Percentiles rank a stretch among this genome's conserved stretches.
Conservation (phyloP, 2,797 vertebrate species). For the Thunnus albacares region DNA sequence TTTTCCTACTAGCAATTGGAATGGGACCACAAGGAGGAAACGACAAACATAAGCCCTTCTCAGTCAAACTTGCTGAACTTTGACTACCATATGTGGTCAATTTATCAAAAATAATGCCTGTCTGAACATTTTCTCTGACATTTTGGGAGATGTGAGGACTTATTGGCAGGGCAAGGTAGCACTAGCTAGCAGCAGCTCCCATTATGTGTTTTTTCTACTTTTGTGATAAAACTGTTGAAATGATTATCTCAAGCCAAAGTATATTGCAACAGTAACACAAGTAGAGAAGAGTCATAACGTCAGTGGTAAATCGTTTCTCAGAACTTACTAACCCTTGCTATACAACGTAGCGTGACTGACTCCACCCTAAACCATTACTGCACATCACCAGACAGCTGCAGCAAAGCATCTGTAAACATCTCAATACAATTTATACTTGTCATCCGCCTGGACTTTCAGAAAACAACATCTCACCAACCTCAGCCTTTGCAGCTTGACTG, state of each 20-base stretch:
- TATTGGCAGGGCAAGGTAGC: neutral
- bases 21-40: neutral
- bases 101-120: too few relatives aligned
- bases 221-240: too few relatives aligned
- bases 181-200: neutral
- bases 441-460: neutral
- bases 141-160: neutral
- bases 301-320: neutral
- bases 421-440: neutral
- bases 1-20: neutral
- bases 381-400: neutral
- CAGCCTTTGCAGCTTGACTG: constrained; percentile 24
- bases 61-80: too few relatives aligned
- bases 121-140: neutral
- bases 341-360: neutral
- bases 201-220: too few relatives aligned
- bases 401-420: neutral
- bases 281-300: too few relatives aligned
- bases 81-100: neutral
- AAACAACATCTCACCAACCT: constrained; percentile 5
- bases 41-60: neutral
- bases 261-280: too few relatives aligned
- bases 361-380: neutral
- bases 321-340: neutral
- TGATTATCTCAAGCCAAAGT: too few relatives aligned